Evolutionary conservation across 2,113 vertebrate genomes (phyloP).

Genomic region (Hystrix cristata): DNA sequence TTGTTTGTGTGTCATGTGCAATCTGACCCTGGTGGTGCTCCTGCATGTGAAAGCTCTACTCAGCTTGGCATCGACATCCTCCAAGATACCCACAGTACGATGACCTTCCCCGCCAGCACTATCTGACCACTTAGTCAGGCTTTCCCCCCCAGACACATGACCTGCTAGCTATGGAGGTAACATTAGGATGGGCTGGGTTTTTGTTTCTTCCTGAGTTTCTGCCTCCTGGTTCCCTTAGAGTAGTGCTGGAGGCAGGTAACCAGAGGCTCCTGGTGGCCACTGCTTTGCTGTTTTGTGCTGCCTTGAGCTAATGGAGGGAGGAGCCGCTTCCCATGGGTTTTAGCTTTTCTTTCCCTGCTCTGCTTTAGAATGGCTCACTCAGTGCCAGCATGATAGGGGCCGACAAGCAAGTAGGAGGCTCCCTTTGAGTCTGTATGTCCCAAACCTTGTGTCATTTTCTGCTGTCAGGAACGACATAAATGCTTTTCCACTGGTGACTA

Average conservation of each 20-base stretch:
- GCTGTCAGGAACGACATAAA: background rate
- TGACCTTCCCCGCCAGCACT: background rate
- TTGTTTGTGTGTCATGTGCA: background rate
- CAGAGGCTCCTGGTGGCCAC: too few species aligned
- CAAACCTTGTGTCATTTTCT: constrained; percentile 15
- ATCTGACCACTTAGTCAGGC: background rate
- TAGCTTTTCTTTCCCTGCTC: background rate
- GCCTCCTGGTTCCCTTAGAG: background rate
- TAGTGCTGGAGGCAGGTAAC: background rate
- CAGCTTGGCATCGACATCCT: background rate
- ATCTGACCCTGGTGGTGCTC: background rate
- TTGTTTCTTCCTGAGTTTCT: background rate
- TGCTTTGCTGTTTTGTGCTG: background rate
- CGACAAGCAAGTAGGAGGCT: background rate
- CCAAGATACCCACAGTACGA: background rate
- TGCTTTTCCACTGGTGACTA: background rate
- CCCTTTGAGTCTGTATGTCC: background rate
- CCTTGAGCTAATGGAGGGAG: too few species aligned
- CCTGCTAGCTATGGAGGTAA: background rate
- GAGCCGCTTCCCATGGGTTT: background rate
- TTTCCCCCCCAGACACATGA: background rate
- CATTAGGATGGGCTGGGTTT: background rate
- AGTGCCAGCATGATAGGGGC: background rate
- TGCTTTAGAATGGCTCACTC: background rate
- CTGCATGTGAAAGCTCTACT: background rate